Evolutionary conservation across 2,888 invertebrate species (phyloP).

Genomic region (Xestoiulus laeticollis): DNA sequence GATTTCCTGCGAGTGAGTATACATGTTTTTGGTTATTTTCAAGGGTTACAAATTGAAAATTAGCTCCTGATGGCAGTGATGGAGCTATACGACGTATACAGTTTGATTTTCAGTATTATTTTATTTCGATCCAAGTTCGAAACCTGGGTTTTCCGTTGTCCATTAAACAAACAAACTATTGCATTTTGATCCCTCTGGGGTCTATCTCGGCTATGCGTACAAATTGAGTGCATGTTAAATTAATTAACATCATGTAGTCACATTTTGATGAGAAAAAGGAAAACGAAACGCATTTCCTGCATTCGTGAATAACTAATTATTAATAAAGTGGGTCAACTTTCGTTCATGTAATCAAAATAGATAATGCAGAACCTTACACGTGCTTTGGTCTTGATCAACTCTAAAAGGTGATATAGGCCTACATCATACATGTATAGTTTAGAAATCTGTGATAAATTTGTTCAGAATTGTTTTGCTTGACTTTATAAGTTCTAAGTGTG

Average conservation of each 20-base stretch:
- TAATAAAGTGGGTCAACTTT: not conserved
- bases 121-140: no score
- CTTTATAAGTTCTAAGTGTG: no score
- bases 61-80: no score
- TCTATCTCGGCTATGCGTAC: not conserved
- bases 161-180: not conserved
- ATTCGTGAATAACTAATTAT: constrained; percentile 10
- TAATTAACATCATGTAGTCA: not conserved
- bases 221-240: not conserved
- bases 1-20: constrained; percentile 85
- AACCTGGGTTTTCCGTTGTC: no score
- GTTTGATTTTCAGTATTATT: no score
- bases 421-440: no score
- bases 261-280: not conserved
- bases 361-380: no score
- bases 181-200: not conserved
- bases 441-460: no score
- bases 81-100: no score
- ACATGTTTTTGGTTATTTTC: not conserved
- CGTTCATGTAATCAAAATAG: not conserved
- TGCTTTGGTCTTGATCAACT: no score
- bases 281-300: constrained; percentile 15
- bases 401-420: no score
- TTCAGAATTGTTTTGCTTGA: no score
- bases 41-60: not conserved